These are phyloP conservation scores for Drosophila leontia DNA, from an alignment of 1,140 invertebrate species.

Conservation along the genomic window DNA sequence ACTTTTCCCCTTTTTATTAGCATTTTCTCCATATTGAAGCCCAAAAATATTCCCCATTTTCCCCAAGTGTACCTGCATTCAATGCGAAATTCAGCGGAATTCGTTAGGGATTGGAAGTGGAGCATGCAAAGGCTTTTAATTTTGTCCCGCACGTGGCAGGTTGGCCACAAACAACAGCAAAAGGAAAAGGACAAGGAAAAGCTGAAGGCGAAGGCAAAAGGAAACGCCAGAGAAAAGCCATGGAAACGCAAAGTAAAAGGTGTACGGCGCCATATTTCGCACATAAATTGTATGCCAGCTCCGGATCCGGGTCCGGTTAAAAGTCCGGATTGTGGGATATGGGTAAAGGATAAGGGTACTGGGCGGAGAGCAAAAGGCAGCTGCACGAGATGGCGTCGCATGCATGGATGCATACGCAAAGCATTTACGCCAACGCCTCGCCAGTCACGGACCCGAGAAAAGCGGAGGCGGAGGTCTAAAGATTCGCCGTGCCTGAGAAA, in stretches of 20 bases:
- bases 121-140: slow-evolving; percentile 57
- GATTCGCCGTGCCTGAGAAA: slow-evolving; percentile 8
- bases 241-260: slow-evolving; percentile 61
- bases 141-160: slow-evolving; percentile 43
- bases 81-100: slow-evolving; percentile 6
- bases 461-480: slow-evolving; percentile 2
- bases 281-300: slow-evolving; percentile 77
- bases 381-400: slow-evolving; percentile 65
- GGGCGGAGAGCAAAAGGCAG: slow-evolving; percentile 28
- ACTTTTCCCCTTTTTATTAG: neutral
- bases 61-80: slow-evolving; percentile 23
- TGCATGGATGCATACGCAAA: slow-evolving; percentile 81
- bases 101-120: slow-evolving; percentile 24
- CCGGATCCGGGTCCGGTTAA: slow-evolving; percentile 25
- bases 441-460: slow-evolving; percentile 33
- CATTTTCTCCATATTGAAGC: neutral
- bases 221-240: slow-evolving; percentile 39
- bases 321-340: slow-evolving; percentile 16
- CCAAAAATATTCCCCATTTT: neutral
- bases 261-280: slow-evolving; percentile 74
- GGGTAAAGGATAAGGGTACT: neutral
- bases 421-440: slow-evolving; percentile 68
- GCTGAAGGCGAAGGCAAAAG: slow-evolving; percentile 25
- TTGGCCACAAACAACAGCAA: slow-evolving; percentile 34
- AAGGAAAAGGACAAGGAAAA: slow-evolving; percentile 26